Evolutionary conservation across 2,888 invertebrate genomes (phyloP).

Genomic region (Heteromurus nitidus): DNA sequence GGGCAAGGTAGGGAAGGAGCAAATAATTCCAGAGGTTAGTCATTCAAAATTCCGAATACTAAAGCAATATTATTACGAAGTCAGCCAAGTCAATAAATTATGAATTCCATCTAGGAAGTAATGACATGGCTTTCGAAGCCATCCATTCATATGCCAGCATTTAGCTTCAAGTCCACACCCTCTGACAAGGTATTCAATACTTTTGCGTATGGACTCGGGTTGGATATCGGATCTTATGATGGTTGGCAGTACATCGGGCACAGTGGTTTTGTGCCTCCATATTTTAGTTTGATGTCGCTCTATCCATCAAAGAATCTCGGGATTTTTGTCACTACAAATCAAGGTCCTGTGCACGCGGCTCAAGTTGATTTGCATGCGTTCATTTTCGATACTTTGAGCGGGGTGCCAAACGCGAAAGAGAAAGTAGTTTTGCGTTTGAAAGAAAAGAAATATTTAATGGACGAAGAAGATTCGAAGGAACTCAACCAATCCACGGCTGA

Average conservation of each 20-base stretch:
- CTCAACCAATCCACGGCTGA: neutral
- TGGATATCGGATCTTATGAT: slow-evolving; percentile 21
- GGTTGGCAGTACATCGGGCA: slow-evolving; percentile 45
- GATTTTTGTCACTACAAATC: slow-evolving; percentile 39
- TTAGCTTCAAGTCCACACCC: neutral
- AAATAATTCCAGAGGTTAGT: slow-evolving; percentile 51
- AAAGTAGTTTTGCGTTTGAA: neutral
- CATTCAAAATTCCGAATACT: neutral
- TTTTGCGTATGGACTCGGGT: slow-evolving; percentile 31
- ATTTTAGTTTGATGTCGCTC: slow-evolving; percentile 18
- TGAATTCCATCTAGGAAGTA: neutral
- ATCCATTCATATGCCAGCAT: neutral
- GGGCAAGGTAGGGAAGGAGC: slow-evolving; percentile 52
- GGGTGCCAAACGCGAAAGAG: neutral
- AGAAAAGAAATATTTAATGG: neutral
- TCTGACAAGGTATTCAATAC: neutral
- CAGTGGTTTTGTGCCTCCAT: slow-evolving; percentile 55
- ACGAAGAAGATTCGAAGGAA: neutral
- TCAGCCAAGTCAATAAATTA: neutral
- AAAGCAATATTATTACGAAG: neutral
- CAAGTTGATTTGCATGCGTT: neutral
- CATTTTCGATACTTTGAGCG: slow-evolving; percentile 26
- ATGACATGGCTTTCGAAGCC: neutral
- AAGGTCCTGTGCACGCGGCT: neutral
- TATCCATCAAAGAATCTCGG: slow-evolving; percentile 46